A percentile compares a stretch with the other conserved stretches of the same genome.
phyloP scores from a whole-genome alignment of 2,113 vertebrate genomes.

The Accipiter virgatus region DNA sequence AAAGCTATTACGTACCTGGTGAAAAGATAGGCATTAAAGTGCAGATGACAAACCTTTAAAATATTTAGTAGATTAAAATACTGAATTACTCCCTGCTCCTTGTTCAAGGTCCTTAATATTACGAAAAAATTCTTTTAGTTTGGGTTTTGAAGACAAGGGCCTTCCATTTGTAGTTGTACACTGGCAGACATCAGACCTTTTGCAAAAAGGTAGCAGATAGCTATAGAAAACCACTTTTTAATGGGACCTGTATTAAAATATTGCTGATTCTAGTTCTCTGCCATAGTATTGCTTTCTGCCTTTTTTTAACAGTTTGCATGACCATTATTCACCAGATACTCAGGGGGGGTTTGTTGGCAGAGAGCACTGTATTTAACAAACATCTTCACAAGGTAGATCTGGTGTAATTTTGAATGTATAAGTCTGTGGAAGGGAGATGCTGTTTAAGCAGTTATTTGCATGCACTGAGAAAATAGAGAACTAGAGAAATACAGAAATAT shows the following conservation, averaged over 20 bases:
- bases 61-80: slow-evolving; percentile 44
- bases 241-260: background rate
- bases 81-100: slow-evolving; percentile 23
- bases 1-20: slow-evolving; percentile 65
- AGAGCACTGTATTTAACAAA: background rate
- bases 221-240: background rate
- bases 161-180: background rate
- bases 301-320: background rate
- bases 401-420: background rate
- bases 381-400: background rate
- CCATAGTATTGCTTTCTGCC: background rate
- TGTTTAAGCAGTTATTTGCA: background rate
- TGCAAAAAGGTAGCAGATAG: background rate
- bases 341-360: fast-evolving
- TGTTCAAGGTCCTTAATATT: slow-evolving; percentile 14
- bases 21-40: slow-evolving; percentile 32
- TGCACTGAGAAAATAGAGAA: background rate
- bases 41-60: slow-evolving; percentile 54
- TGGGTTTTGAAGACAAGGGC: background rate
- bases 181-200: background rate
- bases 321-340: background rate
- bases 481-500: background rate
- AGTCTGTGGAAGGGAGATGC: background rate
- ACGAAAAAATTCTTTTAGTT: background rate
- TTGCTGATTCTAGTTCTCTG: background rate